Evolutionary conservation across 1,140 invertebrate species (phyloP), one percentile per base, ranked within the genome.

Genomic region (Pachypsylla venusta): DNA sequence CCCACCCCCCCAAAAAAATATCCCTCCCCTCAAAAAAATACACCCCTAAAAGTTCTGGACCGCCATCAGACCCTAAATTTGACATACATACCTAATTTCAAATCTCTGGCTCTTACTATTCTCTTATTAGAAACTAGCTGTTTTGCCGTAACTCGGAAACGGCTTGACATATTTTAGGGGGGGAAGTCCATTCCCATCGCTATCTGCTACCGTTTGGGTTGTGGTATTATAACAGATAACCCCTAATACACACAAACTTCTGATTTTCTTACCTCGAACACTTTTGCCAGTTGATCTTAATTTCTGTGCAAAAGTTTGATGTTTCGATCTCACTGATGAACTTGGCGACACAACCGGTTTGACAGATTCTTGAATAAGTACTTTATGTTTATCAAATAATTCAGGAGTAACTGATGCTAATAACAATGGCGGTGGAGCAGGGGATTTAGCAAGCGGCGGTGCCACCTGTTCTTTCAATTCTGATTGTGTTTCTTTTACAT

Each of bases 401-500:
- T 4, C 4, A 22, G 42, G 42, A 3, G n/a, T n/a, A 19, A 4
- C n/a, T 10, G 30, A 16, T 10, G 30, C 30, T 10, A 10, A 10
- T 16, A 35, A 57, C 24, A 57, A 19, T 20, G 59, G 28, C 19
- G 28, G 60, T 13, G 57, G 56, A 35, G 53, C 28, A 13, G 56
- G 54, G 16, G 35, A 40, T 12, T 58, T 20, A 56, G 59, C 60
- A 25, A 25, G 40, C 25, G 48, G 62, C 25, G 62, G 59, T 22
- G 58, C 35, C 28, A 81, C 79, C 62, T 85, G 85, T 62, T 81
- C 85, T 66, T 81, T 84, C 54, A 97, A 75, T 65, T 94, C 91
- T 66, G 85, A 84, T 69, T 92, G 87, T 1, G 93, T 95, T 67
- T 94, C 89, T 67, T 93, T 91, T 2, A 95, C 90, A 74, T 96